A percentile compares a stretch with the other conserved stretches of the same genome.
Conservation (phyloP, 2,113 vertebrate species). For the Conger conger region DNA sequence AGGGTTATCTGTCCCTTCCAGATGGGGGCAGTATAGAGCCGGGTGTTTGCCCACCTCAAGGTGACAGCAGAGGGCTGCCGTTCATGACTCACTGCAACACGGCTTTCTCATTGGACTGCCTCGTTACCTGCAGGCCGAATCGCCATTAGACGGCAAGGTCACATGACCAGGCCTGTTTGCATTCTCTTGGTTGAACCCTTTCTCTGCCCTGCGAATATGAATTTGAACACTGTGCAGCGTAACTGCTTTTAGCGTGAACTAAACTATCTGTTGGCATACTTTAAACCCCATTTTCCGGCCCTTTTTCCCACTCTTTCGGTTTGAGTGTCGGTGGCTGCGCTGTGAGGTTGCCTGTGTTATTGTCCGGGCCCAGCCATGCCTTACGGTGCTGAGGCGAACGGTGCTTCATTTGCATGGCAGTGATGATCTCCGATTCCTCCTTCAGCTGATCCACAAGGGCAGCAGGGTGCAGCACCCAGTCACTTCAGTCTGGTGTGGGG, state of each 20-base stretch:
- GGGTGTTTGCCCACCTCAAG: background rate
- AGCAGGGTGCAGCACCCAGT: background rate
- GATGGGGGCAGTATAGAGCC: background rate
- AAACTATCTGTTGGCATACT: no score
- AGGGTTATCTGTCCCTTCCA: background rate
- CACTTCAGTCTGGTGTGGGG: background rate
- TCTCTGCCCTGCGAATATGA: background rate
- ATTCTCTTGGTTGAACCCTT: background rate
- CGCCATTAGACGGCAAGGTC: background rate
- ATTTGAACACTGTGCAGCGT: no score
- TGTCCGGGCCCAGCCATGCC: background rate
- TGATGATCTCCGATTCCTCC: background rate
- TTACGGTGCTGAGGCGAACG: background rate
- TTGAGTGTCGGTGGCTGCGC: no score
- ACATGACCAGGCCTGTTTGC: background rate
- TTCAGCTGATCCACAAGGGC: background rate
- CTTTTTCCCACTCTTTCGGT: no score
- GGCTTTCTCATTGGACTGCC: background rate
- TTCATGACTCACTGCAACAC: background rate
- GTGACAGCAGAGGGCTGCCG: background rate
- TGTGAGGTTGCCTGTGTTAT: no score
- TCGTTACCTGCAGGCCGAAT: background rate
- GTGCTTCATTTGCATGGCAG: background rate
- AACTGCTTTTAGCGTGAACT: no score
- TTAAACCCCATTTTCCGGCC: no score